Conservation (phyloP, 1,140 invertebrate species). For the Leguminivora glycinivorella region DNA sequence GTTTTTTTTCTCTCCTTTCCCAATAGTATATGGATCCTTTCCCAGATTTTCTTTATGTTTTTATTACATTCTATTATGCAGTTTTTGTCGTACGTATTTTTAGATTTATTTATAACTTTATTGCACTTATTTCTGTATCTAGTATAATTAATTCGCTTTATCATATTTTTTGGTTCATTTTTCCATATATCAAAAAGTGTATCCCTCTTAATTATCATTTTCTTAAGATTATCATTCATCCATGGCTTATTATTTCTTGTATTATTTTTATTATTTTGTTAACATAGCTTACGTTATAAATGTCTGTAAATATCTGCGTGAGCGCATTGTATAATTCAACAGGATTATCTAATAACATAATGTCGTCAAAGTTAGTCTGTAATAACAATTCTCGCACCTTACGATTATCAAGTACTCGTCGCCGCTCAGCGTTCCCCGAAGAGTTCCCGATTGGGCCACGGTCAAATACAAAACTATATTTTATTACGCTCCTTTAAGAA, state of each 20-base stretch:
- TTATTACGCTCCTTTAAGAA: too few species aligned
- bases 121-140: slow-evolving; percentile 20
- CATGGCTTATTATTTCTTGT: slow-evolving; percentile 16
- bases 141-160: slow-evolving; percentile 16
- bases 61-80: slow-evolving; percentile 3
- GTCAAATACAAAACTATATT: too few species aligned
- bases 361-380: background rate
- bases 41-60: slow-evolving; percentile 26
- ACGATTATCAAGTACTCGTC: background rate
- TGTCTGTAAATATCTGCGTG: background rate
- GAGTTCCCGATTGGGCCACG: too few species aligned
- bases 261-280: background rate
- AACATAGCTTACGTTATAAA: slow-evolving; percentile 3
- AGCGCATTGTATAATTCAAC: background rate
- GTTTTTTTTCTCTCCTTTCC: background rate
- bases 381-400: background rate
- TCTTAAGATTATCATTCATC: slow-evolving; percentile 14
- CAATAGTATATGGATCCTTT: background rate
- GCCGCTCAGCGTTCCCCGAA: background rate
- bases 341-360: background rate
- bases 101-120: slow-evolving; percentile 8
- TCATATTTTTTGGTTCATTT: slow-evolving; percentile 28
- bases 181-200: background rate
- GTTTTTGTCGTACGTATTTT: slow-evolving; percentile 12
- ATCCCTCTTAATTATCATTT: background rate